phyloP scores from a whole-genome alignment of 1,140 invertebrate genomes.

The Hetaerina americana region DNA sequence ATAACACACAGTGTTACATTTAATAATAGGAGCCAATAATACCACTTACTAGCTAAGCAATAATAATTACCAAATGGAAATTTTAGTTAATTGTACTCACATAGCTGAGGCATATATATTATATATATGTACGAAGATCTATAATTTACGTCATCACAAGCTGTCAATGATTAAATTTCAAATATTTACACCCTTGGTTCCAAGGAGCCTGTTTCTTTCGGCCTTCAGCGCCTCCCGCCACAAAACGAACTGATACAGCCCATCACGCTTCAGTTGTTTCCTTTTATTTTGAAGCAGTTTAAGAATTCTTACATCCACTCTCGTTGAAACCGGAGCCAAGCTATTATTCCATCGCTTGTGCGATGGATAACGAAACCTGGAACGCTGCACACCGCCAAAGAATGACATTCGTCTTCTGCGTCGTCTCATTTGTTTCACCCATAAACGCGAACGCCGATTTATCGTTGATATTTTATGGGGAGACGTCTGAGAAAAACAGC shows the following conservation, averaged over 20 bases:
- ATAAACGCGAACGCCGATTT: background rate
- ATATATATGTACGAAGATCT: too few species aligned
- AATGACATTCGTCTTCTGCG: background rate
- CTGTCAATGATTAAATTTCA: too few species aligned
- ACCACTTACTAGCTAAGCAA: too few species aligned
- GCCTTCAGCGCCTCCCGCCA: slow-evolving; percentile 4
- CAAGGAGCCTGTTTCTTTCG: background rate
- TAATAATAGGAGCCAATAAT: too few species aligned
- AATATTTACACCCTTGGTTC: too few species aligned
- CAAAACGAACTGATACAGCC: slow-evolving; percentile 2
- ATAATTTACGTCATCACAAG: too few species aligned
- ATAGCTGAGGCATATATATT: too few species aligned
- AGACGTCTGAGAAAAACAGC: background rate
- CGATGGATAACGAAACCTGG: background rate
- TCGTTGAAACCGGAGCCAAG: background rate
- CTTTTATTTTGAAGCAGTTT: background rate
- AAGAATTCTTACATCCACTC: background rate
- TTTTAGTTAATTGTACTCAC: too few species aligned
- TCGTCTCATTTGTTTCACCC: background rate
- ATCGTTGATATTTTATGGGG: background rate
- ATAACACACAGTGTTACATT: too few species aligned
- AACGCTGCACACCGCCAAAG: background rate
- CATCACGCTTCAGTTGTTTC: background rate
- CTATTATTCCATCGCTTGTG: background rate
- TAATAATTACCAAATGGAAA: too few species aligned